Evolutionary conservation across 2,797 vertebrate genomes (phyloP), one percentile per base, ranked within the genome.

Genomic region (Psittacula derbiana): DNA sequence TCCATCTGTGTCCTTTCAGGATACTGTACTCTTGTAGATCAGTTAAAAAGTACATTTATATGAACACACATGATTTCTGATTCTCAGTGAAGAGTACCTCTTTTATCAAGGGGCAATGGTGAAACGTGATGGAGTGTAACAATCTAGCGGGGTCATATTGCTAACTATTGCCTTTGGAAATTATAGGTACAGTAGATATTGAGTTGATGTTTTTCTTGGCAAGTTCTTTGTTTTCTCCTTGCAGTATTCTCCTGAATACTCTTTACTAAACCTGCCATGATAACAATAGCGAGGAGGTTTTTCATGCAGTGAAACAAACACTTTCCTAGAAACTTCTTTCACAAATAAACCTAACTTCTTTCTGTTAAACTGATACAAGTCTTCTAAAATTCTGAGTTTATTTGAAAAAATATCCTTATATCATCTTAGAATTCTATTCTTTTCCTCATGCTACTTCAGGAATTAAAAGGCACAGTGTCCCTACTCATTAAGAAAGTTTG

Each of bases 201-300:
- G 64, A 90, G 27, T 62, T 78, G 91, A 80, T 81, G 47, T 71
- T 95, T 94, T 86, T 76, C 58, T 91, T 88, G 49, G 16, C 16
- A 62, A 83, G 58, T 72, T 60, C 33, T 80, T 84, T 74, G 47
- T 79, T 83, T 96, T 92, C 21, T 69, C 8, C 72, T 70, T 86
- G 31, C 27, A 72, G 6, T 88, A 43, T 78, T 86, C 16, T 52
- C 62, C 66, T 61, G 66, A 88, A 84, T 62, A 50, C 4, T 74
- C 20, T 78, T 76, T 66, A 52, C 18, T 58, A 88, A 90, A 76
- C 24, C 33, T 84, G 23, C 16, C 27, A 47, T 3, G 6, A 27
- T 70, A 92, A 28, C 18, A n/a, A 44, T 53, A 80, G 71, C 60
- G 4, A 58, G 2, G 12, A 44, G 0, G 0, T 16, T 86, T 89